Conservation (phyloP, 1,140 invertebrate species). For the Leptopilina clavipes region DNA sequence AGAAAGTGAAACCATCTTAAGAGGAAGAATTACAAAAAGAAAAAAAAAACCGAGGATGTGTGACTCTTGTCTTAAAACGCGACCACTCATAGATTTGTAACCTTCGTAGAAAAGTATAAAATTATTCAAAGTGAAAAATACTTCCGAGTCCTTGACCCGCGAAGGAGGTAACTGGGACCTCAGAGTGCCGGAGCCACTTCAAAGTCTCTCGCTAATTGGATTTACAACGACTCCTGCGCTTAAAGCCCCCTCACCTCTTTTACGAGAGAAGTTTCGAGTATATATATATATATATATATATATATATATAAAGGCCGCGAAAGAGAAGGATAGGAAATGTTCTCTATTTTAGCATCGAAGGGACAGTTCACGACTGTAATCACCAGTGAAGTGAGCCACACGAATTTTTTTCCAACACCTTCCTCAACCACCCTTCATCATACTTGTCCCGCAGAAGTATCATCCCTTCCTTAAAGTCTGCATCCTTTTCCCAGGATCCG, state of each 20-base stretch:
- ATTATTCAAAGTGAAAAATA: slow-evolving; percentile 49
- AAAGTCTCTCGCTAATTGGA: slow-evolving; percentile 61
- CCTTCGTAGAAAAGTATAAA: slow-evolving; percentile 42
- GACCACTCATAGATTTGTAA: too few relatives aligned
- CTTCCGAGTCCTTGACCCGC: slow-evolving; percentile 54
- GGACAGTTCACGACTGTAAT: slow-evolving; percentile 5
- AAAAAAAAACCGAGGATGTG: too few relatives aligned
- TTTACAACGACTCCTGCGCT: slow-evolving; percentile 53
- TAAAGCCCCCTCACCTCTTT: slow-evolving; percentile 33
- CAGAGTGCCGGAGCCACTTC: slow-evolving; percentile 46
- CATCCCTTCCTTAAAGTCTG: background rate
- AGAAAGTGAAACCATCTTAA: too few relatives aligned
- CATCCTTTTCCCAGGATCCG: slow-evolving; percentile 30
- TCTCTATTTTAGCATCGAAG: slow-evolving; percentile 17
- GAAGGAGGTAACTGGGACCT: slow-evolving; percentile 49
- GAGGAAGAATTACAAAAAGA: too few relatives aligned
- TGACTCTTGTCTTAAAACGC: too few relatives aligned
- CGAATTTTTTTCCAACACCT: slow-evolving; percentile 38
- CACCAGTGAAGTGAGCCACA: slow-evolving; percentile 22
- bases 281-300: too few relatives aligned
- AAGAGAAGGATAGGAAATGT: slow-evolving; percentile 34
- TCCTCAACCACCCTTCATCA: slow-evolving; percentile 14
- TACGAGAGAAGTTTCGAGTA: slow-evolving; percentile 50
- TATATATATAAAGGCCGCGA: background rate
- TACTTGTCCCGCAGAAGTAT: slow-evolving; percentile 18